Evolutionary conservation across 2,113 vertebrate species (phyloP).

Genomic region (Nibea albiflora): DNA sequence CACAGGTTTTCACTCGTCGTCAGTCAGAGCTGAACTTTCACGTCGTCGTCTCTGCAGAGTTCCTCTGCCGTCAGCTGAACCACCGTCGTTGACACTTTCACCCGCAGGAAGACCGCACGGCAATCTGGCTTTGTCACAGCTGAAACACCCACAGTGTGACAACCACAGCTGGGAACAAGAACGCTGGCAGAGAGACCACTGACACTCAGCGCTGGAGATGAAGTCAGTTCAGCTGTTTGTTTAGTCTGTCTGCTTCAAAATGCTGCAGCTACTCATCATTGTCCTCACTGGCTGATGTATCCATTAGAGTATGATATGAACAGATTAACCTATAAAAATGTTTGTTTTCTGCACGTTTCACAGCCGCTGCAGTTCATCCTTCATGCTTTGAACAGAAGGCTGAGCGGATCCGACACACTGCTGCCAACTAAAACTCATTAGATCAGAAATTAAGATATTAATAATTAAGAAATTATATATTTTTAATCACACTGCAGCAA

Average conservation of each 20-base stretch:
- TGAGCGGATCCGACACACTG: too few relatives aligned
- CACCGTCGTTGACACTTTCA: neutral
- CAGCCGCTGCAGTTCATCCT: too few relatives aligned
- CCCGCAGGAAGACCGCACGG: conserved; percentile 34
- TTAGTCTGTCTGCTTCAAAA: neutral
- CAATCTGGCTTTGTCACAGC: conserved; percentile 30
- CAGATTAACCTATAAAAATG: neutral
- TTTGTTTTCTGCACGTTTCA: too few relatives aligned
- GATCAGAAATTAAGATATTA: too few relatives aligned
- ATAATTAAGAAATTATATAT: neutral
- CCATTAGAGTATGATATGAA: neutral
- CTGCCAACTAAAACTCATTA: too few relatives aligned
- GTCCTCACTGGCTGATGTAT: too few relatives aligned
- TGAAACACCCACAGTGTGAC: conserved; percentile 18
- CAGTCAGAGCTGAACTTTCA: neutral
- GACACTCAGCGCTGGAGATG: neutral
- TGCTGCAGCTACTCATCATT: neutral
- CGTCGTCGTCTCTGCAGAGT: neutral
- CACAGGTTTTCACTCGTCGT: neutral
- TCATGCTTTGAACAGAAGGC: too few relatives aligned
- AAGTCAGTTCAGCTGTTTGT: neutral
- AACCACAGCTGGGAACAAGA: neutral
- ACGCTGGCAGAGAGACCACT: neutral
- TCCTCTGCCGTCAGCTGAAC: conserved; percentile 30
- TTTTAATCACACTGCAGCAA: neutral